Conservation (phyloP, 2,888 invertebrate species). For the Chelonus formosanus region DNA sequence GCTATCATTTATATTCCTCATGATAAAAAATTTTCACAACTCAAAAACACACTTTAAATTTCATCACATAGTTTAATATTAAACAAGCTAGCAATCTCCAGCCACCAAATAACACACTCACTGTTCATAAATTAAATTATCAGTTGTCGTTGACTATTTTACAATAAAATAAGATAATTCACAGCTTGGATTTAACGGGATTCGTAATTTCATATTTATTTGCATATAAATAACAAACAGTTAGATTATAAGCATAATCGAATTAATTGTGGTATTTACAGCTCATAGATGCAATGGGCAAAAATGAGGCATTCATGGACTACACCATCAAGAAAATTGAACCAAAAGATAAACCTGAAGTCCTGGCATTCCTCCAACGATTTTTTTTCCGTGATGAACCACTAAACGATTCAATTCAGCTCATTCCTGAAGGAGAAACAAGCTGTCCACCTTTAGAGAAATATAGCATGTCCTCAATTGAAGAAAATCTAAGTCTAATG, state of each 20-base stretch:
- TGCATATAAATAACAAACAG: too few relatives aligned
- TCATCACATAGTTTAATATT: too few relatives aligned
- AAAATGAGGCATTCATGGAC: constrained; percentile 51
- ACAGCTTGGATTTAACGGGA: too few relatives aligned
- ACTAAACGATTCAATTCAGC: constrained; percentile 71
- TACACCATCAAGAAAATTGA: constrained; percentile 66
- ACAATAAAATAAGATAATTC: too few relatives aligned
- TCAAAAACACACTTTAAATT: too few relatives aligned
- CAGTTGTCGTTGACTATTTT: too few relatives aligned
- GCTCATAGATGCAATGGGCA: constrained; percentile 53
- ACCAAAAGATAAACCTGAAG: constrained; percentile 67
- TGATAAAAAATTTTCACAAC: too few relatives aligned
- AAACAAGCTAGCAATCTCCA: too few relatives aligned
- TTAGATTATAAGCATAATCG: not conserved
- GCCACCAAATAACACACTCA: too few relatives aligned
- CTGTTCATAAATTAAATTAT: too few relatives aligned
- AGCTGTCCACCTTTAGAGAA: constrained; percentile 73
- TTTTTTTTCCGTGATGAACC: constrained; percentile 81
- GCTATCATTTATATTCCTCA: too few relatives aligned
- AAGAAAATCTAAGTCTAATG: constrained; percentile 72
- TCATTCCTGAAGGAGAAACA: constrained; percentile 70
- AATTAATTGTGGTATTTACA: constrained; percentile 37
- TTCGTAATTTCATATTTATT: not conserved
- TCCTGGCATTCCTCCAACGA: constrained; percentile 69
- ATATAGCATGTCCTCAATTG: constrained; percentile 69